Evolutionary conservation across 2,113 vertebrate species (phyloP).

Genomic region (Nestor notabilis): DNA sequence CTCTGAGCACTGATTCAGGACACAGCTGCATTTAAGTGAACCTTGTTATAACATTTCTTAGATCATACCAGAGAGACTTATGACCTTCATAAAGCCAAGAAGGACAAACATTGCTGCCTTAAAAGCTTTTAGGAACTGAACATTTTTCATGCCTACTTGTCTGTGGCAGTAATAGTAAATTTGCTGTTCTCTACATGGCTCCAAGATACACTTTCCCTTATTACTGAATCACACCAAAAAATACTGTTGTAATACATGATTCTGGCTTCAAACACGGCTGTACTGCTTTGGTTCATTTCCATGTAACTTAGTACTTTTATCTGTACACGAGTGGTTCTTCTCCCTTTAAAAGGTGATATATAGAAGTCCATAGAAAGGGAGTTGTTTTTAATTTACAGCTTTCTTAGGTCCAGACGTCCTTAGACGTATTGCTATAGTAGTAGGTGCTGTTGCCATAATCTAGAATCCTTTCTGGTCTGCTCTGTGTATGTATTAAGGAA

Average conservation of each 20-base stretch:
- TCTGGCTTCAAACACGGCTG: background rate
- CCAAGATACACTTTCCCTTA: constrained; percentile 32
- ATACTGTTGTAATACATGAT: constrained; percentile 2
- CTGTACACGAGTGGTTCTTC: background rate
- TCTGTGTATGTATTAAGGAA: background rate
- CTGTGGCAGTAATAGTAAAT: constrained; percentile 53
- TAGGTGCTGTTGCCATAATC: background rate
- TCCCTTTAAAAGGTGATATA: background rate
- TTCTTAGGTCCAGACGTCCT: background rate
- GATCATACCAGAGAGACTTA: constrained; percentile 58
- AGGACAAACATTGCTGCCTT: constrained; percentile 40
- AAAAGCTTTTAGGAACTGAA: constrained; percentile 41
- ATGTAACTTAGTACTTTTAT: background rate
- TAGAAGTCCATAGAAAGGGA: background rate
- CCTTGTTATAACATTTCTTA: constrained; percentile 33
- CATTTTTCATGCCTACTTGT: constrained; percentile 40
- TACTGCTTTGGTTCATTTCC: constrained; percentile 5
- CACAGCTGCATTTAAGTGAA: constrained; percentile 17
- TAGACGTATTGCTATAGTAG: background rate
- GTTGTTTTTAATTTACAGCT: background rate
- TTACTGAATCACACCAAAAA: constrained; percentile 35
- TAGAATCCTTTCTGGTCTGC: background rate
- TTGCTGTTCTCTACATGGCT: constrained; percentile 25
- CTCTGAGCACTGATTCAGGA: constrained; percentile 10
- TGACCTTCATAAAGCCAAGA: constrained; percentile 40